Evolutionary conservation across 2,113 vertebrate genomes (phyloP).

Genomic region (Solenodon paradoxus): DNA sequence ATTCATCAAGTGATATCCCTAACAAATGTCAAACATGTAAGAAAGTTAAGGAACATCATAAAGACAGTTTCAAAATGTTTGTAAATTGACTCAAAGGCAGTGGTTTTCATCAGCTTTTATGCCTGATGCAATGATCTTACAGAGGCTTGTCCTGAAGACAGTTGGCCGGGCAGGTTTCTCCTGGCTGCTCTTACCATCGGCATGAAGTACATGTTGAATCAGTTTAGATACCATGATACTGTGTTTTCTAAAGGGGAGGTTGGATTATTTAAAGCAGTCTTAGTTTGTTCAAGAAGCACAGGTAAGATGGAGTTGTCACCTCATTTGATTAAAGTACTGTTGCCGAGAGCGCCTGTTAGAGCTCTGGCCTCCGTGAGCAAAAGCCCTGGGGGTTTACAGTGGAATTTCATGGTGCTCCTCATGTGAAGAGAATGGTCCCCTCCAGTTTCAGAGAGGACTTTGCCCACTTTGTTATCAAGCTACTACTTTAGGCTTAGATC

Average conservation of each 20-base stretch:
- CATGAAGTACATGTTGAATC: accelerated
- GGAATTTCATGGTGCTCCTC: neutral
- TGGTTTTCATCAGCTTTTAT: neutral
- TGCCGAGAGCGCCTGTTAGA: accelerated
- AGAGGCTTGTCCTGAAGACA: neutral
- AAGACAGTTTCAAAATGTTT: neutral
- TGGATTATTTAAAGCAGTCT: neutral
- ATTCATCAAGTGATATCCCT: neutral
- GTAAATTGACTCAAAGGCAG: neutral
- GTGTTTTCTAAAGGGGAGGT: neutral
- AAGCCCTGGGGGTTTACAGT: accelerated
- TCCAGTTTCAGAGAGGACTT: neutral
- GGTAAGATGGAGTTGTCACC: neutral
- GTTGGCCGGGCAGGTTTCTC: accelerated
- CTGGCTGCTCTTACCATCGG: too few species aligned
- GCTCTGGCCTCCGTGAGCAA: neutral
- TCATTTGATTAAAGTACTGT: neutral
- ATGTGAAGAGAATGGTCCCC: neutral
- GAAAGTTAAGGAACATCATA: neutral
- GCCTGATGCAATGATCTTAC: neutral
- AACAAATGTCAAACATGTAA: accelerated
- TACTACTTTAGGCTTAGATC: neutral
- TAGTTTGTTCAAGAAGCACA: neutral
- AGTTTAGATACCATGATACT: neutral
- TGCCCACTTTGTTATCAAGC: neutral